Percentiles rank a stretch among this genome's conserved stretches.
Evolutionary conservation across 2,113 vertebrate species (phyloP).

Genomic region (Callionymus lyra): DNA sequence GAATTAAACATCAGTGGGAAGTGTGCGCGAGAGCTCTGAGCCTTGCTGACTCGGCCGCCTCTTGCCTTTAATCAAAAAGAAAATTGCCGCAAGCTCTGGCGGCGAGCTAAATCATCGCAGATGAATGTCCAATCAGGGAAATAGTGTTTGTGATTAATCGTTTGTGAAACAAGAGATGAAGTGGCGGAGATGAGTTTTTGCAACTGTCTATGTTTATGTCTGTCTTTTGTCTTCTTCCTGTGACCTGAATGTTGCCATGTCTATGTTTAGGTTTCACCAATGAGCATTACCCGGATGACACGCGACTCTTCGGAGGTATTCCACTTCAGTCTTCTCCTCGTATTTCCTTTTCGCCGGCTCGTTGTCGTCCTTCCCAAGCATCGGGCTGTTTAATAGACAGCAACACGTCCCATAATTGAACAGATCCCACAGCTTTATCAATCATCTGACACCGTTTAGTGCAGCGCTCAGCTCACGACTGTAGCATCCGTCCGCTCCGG

Average conservation of each 20-base stretch:
- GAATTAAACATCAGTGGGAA: conserved; percentile 58
- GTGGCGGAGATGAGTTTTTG: conserved; percentile 2
- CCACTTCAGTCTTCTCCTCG: conserved; percentile 48
- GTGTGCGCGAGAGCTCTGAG: conserved; percentile 34
- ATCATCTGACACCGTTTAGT: conserved; percentile 1
- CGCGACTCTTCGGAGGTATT: conserved; percentile 72
- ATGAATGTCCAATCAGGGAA: conserved; percentile 55
- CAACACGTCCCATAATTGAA: neutral
- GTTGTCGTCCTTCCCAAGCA: conserved; percentile 11
- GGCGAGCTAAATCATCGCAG: conserved; percentile 44
- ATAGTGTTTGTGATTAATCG: conserved; percentile 40
- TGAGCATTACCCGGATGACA: conserved; percentile 75
- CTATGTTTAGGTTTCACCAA: conserved; percentile 74
- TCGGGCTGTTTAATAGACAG: conserved; percentile 6
- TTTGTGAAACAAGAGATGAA: conserved; percentile 36
- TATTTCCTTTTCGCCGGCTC: conserved; percentile 44
- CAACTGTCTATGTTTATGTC: conserved; percentile 46
- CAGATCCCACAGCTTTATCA: conserved; percentile 11
- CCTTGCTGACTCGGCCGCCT: conserved; percentile 37
- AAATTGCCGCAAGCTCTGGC: conserved; percentile 37
- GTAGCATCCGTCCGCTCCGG: conserved; percentile 3
- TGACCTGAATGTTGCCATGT: conserved; percentile 68
- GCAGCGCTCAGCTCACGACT: conserved; percentile 4
- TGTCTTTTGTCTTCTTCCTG: conserved; percentile 50
- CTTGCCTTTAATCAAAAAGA: conserved; percentile 54